Base-by-base conservation (phyloP, 2,888 invertebrate genomes). In the Tachina lurida region DNA sequence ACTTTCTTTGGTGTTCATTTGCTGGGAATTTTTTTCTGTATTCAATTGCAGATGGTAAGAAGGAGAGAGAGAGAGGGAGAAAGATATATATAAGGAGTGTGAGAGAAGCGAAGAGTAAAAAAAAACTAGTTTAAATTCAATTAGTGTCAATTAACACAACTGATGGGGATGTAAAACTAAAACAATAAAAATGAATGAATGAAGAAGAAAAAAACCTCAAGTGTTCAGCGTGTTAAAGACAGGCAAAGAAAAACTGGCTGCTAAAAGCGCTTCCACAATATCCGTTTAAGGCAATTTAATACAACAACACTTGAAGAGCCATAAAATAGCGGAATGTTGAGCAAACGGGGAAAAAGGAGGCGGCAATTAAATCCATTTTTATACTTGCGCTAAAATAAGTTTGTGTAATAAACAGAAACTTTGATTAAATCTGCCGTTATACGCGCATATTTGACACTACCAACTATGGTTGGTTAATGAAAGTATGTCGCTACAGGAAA, bases 111-210 rank as follows among this genome's bases (percentile, higher is more conserved):
- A 19, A 19, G 19, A 17, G 45, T 31, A 7, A 31, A 13, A 17
- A 62, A 65, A 52, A 52, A 49, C 58, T 74, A 73, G 70, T 83
- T 79, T 68, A 76, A 67, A 86, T 83, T 79, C 86, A 79, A 85
- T 85, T 82, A 82, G 71, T 82, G 85, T 82, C 85, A 82, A 83
- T 83, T 83, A 85, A 74, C 77, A 73, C 81, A 77, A 58, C 60
- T 39, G 68, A 81, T 43, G 43, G 52, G 22, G n/a, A 74, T 65
- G 60, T 74, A 15, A 47, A 60, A 74, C 41, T 58, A 45, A 43
- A 79, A 67, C 65, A 58, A 79, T 49, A 75, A 71, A 45, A 85
- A 12, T 13, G 52, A 7, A 60, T 45, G 41, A 67, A n/a, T n/a
- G n/a, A n/a, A n/a, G n/a, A n/a, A 43, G 8, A 13, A 12, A 45